Evolutionary conservation across 2,797 vertebrate species (phyloP), one percentile per base, ranked within the genome.

Genomic region (Oreortyx pictus): DNA sequence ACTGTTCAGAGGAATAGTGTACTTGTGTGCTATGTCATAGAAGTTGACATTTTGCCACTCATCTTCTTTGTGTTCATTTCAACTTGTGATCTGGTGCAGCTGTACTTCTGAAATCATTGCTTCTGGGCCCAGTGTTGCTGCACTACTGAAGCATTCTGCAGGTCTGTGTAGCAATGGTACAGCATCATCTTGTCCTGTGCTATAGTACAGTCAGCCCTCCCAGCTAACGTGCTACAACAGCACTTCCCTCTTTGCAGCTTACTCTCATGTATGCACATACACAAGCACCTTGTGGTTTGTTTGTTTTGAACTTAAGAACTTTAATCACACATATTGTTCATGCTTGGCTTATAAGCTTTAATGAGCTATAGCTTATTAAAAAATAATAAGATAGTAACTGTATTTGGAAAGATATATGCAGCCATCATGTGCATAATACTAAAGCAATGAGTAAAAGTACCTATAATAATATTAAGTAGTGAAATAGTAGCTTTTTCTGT

Each of bases 371-470:
- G n/a, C 56, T 91, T 66, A 41, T 88, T 84, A 59, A 80, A 72
- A 46, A 83, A 44, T 31, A n/a, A 50, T 67, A 72, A 66, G 79
- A 71, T 24, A 39, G 59, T 47, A 79, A 86, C 22, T 33, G 3
- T 50, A 86, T 70, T 89, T 72, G 43, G 68, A 77, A 41, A 70
- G 88, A 33, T 17, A 20, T 39, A 23, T 73, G 52, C 33, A n/a
- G 43, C 43, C 60, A 66, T 89, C 33, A 27, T 24, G 44, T 49
- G 64, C 10, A 1, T 59, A 47, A 73, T 86, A 88, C 44, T 84
- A 27, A 82, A 74, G 80, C 90, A 88, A 86, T 46, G 11, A 59
- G 33, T 9, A 87, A 66, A 96, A 91, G 43, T 54, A 49, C 46
- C 68, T 88, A 47, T 23, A 60, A 54, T 35, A 16, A 33, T 37